Percentiles rank a stretch among this genome's conserved stretches.
These are phyloP conservation scores for Euborellia annulipes DNA, from an alignment of 1,140 invertebrate species.

Conservation along the genomic window DNA sequence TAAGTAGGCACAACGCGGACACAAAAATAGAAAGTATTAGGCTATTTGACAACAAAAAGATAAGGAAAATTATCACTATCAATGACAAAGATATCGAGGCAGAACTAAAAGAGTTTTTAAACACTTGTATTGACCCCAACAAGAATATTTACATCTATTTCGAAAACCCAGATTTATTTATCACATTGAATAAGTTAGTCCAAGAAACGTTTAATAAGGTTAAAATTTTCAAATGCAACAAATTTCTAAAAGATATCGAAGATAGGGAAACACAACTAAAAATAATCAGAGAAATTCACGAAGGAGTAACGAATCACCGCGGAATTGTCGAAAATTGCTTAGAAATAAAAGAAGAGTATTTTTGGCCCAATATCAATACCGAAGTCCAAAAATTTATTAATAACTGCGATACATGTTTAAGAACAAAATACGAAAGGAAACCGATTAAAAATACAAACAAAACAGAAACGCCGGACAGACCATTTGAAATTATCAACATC, in stretches of 20 bases:
- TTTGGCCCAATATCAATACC: slow-evolving; percentile 9
- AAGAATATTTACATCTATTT: background rate
- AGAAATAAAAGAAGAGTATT: slow-evolving; percentile 7
- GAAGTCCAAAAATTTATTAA: slow-evolving; percentile 9
- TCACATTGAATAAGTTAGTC: background rate
- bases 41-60: background rate
- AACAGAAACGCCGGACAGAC: too few species aligned
- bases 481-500: too few species aligned
- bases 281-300: slow-evolving; percentile 14
- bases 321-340: slow-evolving; percentile 10
- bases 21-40: background rate
- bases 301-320: slow-evolving; percentile 9
- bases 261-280: background rate
- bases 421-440: slow-evolving; percentile 10
- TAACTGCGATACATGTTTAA: slow-evolving; percentile 9
- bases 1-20: background rate
- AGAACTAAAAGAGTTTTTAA: too few species aligned
- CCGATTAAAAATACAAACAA: too few species aligned
- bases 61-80: too few species aligned
- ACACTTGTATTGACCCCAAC: too few species aligned
- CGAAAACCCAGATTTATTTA: background rate
- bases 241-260: background rate
- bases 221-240: background rate
- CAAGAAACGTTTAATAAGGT: background rate
- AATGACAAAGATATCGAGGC: too few species aligned